Base-by-base conservation (phyloP, 2,797 vertebrate species). In the Periophthalmus magnuspinnatus region DNA sequence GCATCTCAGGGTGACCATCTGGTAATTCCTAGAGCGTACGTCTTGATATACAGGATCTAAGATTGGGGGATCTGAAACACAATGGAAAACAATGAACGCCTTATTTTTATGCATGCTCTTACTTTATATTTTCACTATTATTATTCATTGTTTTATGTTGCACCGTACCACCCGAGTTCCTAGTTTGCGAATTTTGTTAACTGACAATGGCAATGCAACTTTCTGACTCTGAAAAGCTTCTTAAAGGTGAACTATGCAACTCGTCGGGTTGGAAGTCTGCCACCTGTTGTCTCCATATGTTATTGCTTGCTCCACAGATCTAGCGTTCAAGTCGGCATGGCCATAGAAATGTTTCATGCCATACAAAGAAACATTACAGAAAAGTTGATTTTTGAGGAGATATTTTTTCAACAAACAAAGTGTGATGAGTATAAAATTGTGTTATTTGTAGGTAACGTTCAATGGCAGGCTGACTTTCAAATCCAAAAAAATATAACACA, bases 11-110 rank as follows among this genome's bases (percentile, higher is more conserved):
- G 91, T 91, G 80, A 97, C 88, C 0, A 92, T 88, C 75, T 94
- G 93, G 74, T 91, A 91, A 89, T 94, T 83, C 2, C 94, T 93
- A 24, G 95, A 95, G 14, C 96, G 96, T 1, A 96, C 81, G 0
- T 98, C 96, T 86, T 95, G 93, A 82, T 93, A 95, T 22, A 93
- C 86, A 0, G 97, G 97, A 77, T 99, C 96, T 86, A 99, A 92
- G 65, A 96, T 90, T 0, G 97, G 96, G 1, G 97, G 92, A 79
- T 95, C 97, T 99, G 86, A 2, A 0, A 52, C 58, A 80, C 14
- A 76, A 59, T 10, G 36, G 8, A 36, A 56, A 55, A 55, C 38
- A 41, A 3, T 41, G 38, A 41, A 14, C 13, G 14, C 38, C 11
- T 41, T 41, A 41, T 41, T 41, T 41, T 41, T 41, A 41, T 41